phyloP scores from a whole-genome alignment of 1,140 invertebrate genomes.

The Euglossa dilemma region DNA sequence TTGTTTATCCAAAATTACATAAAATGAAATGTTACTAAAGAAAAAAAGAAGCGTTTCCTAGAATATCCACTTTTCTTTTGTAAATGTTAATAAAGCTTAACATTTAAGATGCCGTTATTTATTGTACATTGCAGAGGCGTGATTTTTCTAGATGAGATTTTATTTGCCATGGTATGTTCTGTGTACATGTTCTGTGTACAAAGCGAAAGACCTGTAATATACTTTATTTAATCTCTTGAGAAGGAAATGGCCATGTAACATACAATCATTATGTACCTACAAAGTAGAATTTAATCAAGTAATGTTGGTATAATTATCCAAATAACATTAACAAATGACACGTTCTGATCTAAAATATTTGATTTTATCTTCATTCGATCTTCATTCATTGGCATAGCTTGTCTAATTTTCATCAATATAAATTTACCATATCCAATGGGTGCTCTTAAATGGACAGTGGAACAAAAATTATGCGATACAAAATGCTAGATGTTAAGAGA shows the following conservation, averaged over 20 bases:
- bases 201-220: background rate
- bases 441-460: slow-evolving; percentile 67
- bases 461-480: slow-evolving; percentile 58
- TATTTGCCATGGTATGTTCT: background rate
- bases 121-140: slow-evolving; percentile 32
- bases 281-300: slow-evolving; percentile 31
- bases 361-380: slow-evolving; percentile 36
- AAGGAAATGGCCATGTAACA: background rate
- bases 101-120: slow-evolving; percentile 24
- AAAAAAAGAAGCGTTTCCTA: background rate
- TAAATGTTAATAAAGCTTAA: slow-evolving; percentile 41
- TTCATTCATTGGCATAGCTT: slow-evolving; percentile 54
- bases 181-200: background rate
- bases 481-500: slow-evolving; percentile 41
- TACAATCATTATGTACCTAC: slow-evolving; percentile 8
- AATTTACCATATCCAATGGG: slow-evolving; percentile 70
- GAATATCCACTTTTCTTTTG: slow-evolving; percentile 31
- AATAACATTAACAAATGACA: slow-evolving; percentile 30
- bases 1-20: background rate
- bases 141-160: background rate
- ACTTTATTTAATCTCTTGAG: background rate
- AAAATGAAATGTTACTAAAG: slow-evolving; percentile 5
- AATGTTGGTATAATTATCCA: slow-evolving; percentile 17
- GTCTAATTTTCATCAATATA: slow-evolving; percentile 60
- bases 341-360: slow-evolving; percentile 45